Percentiles rank a stretch among this genome's conserved stretches.
phyloP scores from a whole-genome alignment of 2,888 invertebrate species.

The Cheilosia scutellata region DNA sequence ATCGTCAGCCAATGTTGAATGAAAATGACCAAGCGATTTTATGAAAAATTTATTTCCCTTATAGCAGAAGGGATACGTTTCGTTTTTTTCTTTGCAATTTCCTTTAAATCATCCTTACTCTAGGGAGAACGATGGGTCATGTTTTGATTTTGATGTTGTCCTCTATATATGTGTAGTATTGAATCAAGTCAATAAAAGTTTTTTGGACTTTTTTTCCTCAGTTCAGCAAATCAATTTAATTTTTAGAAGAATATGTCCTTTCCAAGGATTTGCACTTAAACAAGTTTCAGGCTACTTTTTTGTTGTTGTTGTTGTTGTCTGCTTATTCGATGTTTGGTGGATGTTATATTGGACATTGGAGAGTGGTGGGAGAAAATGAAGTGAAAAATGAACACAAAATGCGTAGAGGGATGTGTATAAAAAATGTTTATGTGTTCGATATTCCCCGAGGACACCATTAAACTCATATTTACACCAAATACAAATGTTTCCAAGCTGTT shows the following conservation, averaged over 20 bases:
- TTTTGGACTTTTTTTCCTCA: constrained; percentile 23
- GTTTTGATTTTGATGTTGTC: constrained; percentile 74
- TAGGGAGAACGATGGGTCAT: constrained; percentile 66
- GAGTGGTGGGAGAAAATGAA: constrained; percentile 21
- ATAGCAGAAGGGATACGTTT: constrained; percentile 52
- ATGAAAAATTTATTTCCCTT: constrained; percentile 70
- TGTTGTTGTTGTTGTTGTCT: not conserved
- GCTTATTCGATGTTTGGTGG: constrained; percentile 15
- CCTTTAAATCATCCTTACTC: constrained; percentile 64
- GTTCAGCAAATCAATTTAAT: constrained; percentile 73
- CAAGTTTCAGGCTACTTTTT: constrained; percentile 54
- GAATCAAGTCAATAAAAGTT: constrained; percentile 70
- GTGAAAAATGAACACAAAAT: constrained; percentile 61
- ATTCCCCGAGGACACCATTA: constrained; percentile 75
- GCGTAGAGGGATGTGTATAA: constrained; percentile 19
- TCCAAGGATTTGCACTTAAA: constrained; percentile 73
- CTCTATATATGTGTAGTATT: constrained; percentile 49
- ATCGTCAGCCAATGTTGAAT: constrained; percentile 70
- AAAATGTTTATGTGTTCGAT: constrained; percentile 51
- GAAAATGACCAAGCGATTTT: constrained; percentile 70
- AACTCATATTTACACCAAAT: constrained; percentile 77
- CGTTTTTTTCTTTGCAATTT: constrained; percentile 21
- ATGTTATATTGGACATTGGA: constrained; percentile 44
- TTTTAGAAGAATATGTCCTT: constrained; percentile 72
- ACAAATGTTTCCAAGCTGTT: constrained; percentile 62